Base-by-base conservation (phyloP, 2,797 vertebrate genomes). In the Distichodus sexfasciatus region DNA sequence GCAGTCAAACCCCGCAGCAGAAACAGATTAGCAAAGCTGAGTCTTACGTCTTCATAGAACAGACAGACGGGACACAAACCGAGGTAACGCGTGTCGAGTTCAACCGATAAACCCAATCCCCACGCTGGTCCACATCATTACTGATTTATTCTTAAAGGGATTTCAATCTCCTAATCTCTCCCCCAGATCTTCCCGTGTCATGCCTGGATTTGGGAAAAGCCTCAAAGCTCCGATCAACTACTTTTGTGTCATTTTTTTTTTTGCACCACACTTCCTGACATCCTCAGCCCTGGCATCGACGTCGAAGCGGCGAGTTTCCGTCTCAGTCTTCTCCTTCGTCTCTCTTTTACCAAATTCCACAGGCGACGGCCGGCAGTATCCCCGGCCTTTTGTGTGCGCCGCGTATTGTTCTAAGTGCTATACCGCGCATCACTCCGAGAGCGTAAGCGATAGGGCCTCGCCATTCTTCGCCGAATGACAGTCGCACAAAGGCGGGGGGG, bases 401-500 rank as follows among this genome's bases (percentile, higher is more conserved):
- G n/a, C 24, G 83, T 84, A 90, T 92, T 94, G 93, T 93, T 88
- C 84, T 83, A 87, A 83, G 83, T 61, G 84, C 86, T 74, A 81
- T 79, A 85, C 51, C 43, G 17, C 87, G 89, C 89, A 92, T 92
- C 91, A 89, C 87, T 87, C 87, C 84, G 79, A 83, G 85, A 87
- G 85, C 85, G 87, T 89, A 80, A 78, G 84, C 75, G 89, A 91
- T 89, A 92, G 88, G n/a, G 84, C 72, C 62, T 5, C 5, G 61
- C 66, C 76, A 85, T 92, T 89, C 89, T 91, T 84, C 76, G n/a
- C 78, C 84, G 84, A 70, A 75, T 89, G 91, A 90, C 85, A 83
- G 78, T n/a, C 76, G 81, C 85, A 94, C 92, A 92, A 92, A 93
- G 89, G 91, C 88, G 79, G 11, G 80, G n/a, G 82, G 91, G 92